A percentile compares a stretch with the other conserved stretches of the same genome.
Evolutionary conservation across 2,113 vertebrate species (phyloP).

Genomic region (Atherinomorus stipes): DNA sequence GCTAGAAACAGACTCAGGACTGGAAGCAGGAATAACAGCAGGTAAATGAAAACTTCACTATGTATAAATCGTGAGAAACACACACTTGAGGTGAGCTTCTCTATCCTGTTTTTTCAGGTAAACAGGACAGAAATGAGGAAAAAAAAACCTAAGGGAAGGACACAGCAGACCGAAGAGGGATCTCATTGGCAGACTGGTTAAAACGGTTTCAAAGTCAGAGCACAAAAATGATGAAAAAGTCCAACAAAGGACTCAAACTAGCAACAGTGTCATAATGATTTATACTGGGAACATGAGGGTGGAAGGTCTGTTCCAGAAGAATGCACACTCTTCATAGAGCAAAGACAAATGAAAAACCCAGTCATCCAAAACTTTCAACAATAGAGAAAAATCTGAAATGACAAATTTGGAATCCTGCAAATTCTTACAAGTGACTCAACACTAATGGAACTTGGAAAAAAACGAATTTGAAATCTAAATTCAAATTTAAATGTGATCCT

Average conservation of each 20-base stretch:
- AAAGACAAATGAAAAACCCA: conserved; percentile 34
- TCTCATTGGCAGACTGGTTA: conserved; percentile 10
- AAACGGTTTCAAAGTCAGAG: conserved; percentile 33
- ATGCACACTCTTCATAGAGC: conserved; percentile 19
- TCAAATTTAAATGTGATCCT: background rate
- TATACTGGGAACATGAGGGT: conserved; percentile 20
- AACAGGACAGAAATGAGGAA: conserved; percentile 35
- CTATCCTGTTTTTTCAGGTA: conserved; percentile 44
- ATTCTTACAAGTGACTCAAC: background rate
- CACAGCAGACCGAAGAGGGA: conserved; percentile 11
- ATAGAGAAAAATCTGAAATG: conserved; percentile 24
- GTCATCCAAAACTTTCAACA: conserved; percentile 21
- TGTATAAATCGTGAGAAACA: conserved; percentile 48
- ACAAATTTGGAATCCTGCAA: conserved; percentile 5
- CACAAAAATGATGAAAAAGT: conserved; percentile 28
- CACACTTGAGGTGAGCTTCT: conserved; percentile 4
- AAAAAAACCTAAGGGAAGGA: conserved; percentile 43
- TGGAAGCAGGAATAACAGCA: background rate
- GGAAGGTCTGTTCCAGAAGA: conserved; percentile 24
- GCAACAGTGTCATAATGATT: conserved; percentile 52
- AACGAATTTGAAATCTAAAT: background rate
- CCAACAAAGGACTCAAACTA: conserved; percentile 14
- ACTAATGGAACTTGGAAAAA: background rate
- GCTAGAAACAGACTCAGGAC: conserved; percentile 31
- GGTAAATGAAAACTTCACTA: conserved; percentile 28